These are phyloP conservation scores for Sycobia sp. DNA, from an alignment of 1,140 invertebrate species.

Conservation along the genomic window DNA sequence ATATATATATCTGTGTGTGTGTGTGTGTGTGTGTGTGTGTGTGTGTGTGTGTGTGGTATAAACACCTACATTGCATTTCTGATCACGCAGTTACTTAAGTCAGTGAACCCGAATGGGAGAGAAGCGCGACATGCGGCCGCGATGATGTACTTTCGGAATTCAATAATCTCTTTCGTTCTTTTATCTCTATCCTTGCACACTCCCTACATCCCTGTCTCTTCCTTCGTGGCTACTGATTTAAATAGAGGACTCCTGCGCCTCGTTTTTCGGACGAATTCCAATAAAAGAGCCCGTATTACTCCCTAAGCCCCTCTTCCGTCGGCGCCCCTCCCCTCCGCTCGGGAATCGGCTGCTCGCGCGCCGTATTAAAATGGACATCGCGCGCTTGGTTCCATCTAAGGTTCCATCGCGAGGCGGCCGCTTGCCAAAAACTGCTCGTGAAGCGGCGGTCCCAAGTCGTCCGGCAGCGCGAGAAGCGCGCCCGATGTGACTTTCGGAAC, in stretches of 20 bases:
- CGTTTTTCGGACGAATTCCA: constrained; percentile 30
- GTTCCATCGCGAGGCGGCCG: constrained; percentile 23
- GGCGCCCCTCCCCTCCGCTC: no score
- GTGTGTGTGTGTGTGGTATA: no score
- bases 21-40: no score
- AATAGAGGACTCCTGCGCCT: no score
- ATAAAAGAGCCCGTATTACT: constrained; percentile 26
- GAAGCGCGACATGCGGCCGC: background rate
- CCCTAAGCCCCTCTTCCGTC: constrained; percentile 6
- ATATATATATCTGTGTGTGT: no score
- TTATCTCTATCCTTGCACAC: constrained; percentile 4
- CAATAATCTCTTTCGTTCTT: constrained; percentile 24
- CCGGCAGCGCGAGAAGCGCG: constrained; percentile 36
- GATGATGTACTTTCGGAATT: constrained; percentile 9
- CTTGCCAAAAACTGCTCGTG: constrained; percentile 28
- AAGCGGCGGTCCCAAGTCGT: background rate
- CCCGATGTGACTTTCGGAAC: constrained; percentile 25
- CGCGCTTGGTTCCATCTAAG: constrained; percentile 26
- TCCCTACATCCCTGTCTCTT: no score
- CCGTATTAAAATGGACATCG: constrained; percentile 36
- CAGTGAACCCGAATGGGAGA: no score
- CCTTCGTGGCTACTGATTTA: no score
- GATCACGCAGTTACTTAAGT: no score
- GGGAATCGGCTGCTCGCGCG: no score
- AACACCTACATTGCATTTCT: no score